phyloP scores from a whole-genome alignment of 2,113 vertebrate genomes.

The Pelobates fuscus region DNA sequence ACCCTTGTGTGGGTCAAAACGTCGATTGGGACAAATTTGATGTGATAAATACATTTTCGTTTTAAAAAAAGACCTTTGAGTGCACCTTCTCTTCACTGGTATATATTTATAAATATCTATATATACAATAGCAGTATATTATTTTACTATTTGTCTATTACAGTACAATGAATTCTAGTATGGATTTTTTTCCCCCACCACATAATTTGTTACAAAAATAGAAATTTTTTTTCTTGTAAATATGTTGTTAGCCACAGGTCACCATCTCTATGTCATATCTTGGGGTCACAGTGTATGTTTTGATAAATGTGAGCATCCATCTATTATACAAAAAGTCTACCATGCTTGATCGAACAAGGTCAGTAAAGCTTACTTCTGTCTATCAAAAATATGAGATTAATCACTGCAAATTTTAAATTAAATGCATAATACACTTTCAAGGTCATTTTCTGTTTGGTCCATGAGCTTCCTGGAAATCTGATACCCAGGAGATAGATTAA shows the following conservation, averaged over 20 bases:
- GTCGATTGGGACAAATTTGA: too few relatives aligned
- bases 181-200: background rate
- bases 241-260: background rate
- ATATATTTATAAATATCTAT: too few relatives aligned
- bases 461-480: background rate
- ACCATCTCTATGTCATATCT: background rate
- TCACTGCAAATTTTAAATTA: background rate
- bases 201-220: background rate
- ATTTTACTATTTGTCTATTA: too few relatives aligned
- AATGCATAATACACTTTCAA: background rate
- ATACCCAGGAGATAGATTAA: slow-evolving; percentile 15
- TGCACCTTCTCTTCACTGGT: too few relatives aligned
- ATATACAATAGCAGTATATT: too few relatives aligned
- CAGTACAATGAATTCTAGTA: too few relatives aligned
- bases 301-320: background rate
- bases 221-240: background rate
- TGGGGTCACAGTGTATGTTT: background rate
- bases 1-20: too few relatives aligned
- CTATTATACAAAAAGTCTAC: background rate
- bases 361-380: background rate
- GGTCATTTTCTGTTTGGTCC: background rate
- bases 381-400: background rate
- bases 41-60: too few relatives aligned
- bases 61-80: too few relatives aligned
- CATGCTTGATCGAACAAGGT: background rate